phyloP scores from a whole-genome alignment of 2,888 invertebrate genomes.

The Nebria brevicollis region DNA sequence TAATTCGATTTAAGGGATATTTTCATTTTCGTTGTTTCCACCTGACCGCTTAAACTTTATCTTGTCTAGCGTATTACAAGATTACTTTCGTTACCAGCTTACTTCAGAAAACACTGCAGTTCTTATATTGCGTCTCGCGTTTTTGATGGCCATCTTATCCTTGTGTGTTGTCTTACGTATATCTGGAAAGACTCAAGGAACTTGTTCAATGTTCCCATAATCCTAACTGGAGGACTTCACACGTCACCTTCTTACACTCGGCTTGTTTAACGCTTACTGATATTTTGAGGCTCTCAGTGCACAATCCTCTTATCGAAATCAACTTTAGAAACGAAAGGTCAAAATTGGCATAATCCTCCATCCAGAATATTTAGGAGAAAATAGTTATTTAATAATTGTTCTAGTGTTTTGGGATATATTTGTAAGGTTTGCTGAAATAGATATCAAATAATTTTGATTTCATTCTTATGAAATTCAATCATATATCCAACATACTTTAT shows the following conservation, averaged over 20 bases:
- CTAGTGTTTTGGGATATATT: too few relatives aligned
- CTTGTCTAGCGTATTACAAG: slow-evolving; percentile 1
- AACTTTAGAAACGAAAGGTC: not conserved
- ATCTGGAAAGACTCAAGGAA: not conserved
- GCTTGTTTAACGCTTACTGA: not conserved
- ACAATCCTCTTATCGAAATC: not conserved
- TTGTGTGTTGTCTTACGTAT: not conserved
- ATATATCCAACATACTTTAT: not conserved
- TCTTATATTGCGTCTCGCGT: not conserved
- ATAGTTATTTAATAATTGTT: too few relatives aligned
- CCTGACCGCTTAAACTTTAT: slow-evolving; percentile 1
- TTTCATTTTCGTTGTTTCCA: not conserved
- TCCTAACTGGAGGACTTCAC: not conserved
- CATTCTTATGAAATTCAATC: not conserved
- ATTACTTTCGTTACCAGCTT: slow-evolving; percentile 1
- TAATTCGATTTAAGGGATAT: not conserved
- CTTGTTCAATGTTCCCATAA: not conserved
- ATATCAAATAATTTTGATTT: not conserved
- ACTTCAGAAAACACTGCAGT: not conserved
- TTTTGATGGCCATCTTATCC: not conserved
- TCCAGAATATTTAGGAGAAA: too few relatives aligned
- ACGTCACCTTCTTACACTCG: not conserved
- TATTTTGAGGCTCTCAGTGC: not conserved
- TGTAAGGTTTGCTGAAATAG: too few relatives aligned
- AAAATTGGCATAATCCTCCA: too few relatives aligned